Base-by-base conservation (phyloP, 64 coral and sea anemone genomes). In the Catalaphyllia jardinei region DNA sequence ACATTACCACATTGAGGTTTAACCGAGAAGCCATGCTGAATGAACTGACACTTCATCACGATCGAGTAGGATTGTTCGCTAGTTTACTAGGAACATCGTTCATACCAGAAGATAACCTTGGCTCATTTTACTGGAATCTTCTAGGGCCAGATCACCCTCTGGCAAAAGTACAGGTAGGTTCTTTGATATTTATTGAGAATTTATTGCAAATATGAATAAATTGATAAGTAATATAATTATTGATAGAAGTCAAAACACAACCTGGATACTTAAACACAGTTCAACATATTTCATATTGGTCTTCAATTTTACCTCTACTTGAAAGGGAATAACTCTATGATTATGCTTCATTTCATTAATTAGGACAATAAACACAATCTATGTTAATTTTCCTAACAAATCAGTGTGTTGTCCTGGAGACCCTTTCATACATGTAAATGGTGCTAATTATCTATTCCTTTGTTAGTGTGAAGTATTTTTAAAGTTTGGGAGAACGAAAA, bases 81-180 rank as follows among this genome's bases (percentile, higher is more conserved):
- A 95, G 94, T 88, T 79, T 99, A 49, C 80, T 99, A 3, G 94
- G 97, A 1, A 93, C 91, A 80, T 49, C 88, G 55, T 91, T 99
- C 60, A 95, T 99, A 24, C 89, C 97, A 60, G 97, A 99, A 76
- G 97, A 99, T 78, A 64, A 77, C 17, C 83, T 99, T 17, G 86
- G 94, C 10, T 78, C 83, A 13, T 99, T 99, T 86, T 94, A 99
- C 64, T 99, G 97, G 97, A 85, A 89, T 54, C 74, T 99, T 0
- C 18, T 99, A 27, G 97, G 97, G 9, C 91, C 97, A 29, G 97
- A 95, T 71, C 94, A 99, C 28, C 94, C 97, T 22, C 52, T 94
- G 71, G 88, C 88, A 52, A 95, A 99, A 86, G 52, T 90, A 49
- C 97, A 99, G 90, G 97, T 99, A 13, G 54, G 87, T 88, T 30